Evolutionary conservation across 2,113 vertebrate genomes (phyloP), one percentile per base, ranked within the genome.

Genomic region (Hypocryptadius cinnamomeus): DNA sequence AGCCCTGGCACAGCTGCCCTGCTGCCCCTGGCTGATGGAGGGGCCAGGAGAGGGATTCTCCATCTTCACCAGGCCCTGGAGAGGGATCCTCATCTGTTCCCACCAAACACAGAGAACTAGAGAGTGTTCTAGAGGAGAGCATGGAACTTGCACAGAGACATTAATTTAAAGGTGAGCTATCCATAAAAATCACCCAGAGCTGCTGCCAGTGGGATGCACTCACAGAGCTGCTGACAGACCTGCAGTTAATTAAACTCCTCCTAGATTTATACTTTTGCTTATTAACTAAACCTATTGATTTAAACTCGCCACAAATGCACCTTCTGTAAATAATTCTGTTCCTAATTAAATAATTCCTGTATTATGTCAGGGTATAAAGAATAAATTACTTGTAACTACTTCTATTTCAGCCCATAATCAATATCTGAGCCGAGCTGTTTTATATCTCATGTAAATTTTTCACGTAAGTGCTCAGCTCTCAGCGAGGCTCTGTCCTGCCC

Each of bases 301-400:
- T 74, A 80, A 81, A 48, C 28, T 65, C 35, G 4, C 53, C 66
- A 64, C 61, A 79, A 85, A 82, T 15, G 82, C 30, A 30, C 57
- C 35, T 90, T 68, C 91, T 84, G 70, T 81, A 93, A 88, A 83
- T 78, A 77, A 77, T 65, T 71, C 79, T 63, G 76, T 64, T 66
- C 73, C 78, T 95, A 86, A 95, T 94, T 84, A 79, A 89, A 81
- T 40, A 71, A 57, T 87, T 90, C 48, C 69, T 87, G 57, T 71
- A 80, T 86, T 64, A n/a, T 74, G 51, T 48, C 83, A 66, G n/a
- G 11, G 5, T 21, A 37, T 56, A 60, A 90, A 53, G 79, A 80
- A 93, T 78, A 85, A 64, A 79, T 91, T 78, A 53, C 25, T 56
- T 53, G 83, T 68, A 87, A 74, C 44, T 72, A 5, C 45, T 57